Conservation (phyloP, 2,797 vertebrate species). For the Sebastes minor region DNA sequence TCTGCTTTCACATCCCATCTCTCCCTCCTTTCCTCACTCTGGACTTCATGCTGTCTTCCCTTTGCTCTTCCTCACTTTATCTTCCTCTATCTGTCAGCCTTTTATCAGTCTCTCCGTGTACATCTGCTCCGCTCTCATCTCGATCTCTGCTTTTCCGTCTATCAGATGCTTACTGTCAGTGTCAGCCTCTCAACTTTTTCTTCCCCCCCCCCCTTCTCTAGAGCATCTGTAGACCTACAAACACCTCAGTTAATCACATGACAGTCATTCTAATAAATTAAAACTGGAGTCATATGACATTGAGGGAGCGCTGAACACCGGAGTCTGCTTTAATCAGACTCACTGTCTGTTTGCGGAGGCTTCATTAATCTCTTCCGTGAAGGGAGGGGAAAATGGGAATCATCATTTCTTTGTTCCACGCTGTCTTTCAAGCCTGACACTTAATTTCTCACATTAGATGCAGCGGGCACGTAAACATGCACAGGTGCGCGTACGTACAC, state of each 20-base stretch:
- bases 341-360: conserved; percentile 37
- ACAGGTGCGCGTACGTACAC: neutral
- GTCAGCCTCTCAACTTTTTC: neutral
- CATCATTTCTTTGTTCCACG: conserved; percentile 61
- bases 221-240: conserved; percentile 1
- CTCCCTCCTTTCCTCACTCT: conserved; percentile 1
- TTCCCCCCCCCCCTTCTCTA: neutral
- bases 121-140: conserved; percentile 36
- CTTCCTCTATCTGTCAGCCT: conserved; percentile 34
- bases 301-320: neutral
- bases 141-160: conserved; percentile 9
- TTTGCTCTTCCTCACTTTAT: conserved; percentile 32
- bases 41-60: conserved; percentile 7
- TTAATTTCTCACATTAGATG: conserved; percentile 10
- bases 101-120: conserved; percentile 38
- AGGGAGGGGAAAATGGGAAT: conserved; percentile 40
- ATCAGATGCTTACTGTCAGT: conserved; percentile 9
- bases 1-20: conserved; percentile 44
- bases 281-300: conserved; percentile 36
- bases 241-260: conserved; percentile 42
- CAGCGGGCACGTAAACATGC: neutral
- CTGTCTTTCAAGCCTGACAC: conserved; percentile 32
- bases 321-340: conserved; percentile 45
- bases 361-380: conserved; percentile 53
- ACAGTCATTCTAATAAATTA: conserved; percentile 11